Evolutionary conservation across 2,113 vertebrate genomes (phyloP), one percentile per base, ranked within the genome.

Genomic region (Proteles cristata): DNA sequence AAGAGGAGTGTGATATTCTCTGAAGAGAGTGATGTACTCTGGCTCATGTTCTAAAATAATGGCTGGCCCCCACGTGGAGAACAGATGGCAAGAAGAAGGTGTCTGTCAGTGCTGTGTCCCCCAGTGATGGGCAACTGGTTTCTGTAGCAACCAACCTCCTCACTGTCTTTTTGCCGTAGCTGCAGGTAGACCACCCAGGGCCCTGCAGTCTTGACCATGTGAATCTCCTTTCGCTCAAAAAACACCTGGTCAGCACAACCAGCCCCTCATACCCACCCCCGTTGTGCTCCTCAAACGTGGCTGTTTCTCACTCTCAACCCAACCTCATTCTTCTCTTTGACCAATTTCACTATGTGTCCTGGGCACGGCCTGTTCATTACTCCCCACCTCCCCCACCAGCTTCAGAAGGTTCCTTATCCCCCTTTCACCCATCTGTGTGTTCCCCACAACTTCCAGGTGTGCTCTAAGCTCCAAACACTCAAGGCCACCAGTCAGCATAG

Each of bases 141-240:
- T 55, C 35, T 61, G n/a, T 28, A 48, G 68, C 31, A n/a, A 23
- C 17, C 53, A 17, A 55, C 35, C 68, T 25, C 63, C 73, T n/a
- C 25, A 14, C 1, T 73, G 4, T 11, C 1, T 1, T 21, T 4
- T 14, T 25, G 35, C 31, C 0, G 21, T 21, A 4, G 31, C 11
- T 16, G 23, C 2, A 12, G 3, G 11, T 6, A 58, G 65, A 43
- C 10, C 45, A 6, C 11, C 50, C 11, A 5, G 17, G 12, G 2
- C 7, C 39, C 43, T 33, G 4, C n/a, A 11, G 19, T 43, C 65
- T 19, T n/a, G 10, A 55, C 31, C 21, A 25, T 28, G 1, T 31
- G 25, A 26, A 2, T 58, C n/a, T 74, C 65, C 26, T 23, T 61
- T 76, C 55, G 26, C 25, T 15, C 12, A 8, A 73, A 58, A n/a